Evolutionary conservation across 2,888 invertebrate species (phyloP).

Genomic region (Scaptomyza parva): DNA sequence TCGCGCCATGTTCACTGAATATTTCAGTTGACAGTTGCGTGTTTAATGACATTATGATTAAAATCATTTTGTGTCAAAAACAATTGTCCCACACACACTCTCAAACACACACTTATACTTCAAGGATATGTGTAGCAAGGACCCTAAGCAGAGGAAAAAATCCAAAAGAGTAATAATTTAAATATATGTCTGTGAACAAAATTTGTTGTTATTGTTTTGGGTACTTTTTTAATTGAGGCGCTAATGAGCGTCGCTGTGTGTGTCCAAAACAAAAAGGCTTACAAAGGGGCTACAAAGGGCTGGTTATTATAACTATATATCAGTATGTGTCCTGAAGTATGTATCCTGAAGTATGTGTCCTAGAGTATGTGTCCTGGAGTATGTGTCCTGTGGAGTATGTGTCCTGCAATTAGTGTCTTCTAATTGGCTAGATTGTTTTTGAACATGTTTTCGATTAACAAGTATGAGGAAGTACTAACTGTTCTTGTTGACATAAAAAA

Average conservation of each 20-base stretch:
- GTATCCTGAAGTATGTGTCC: conserved; percentile 22
- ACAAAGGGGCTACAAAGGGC: conserved; percentile 48
- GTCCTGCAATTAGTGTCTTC: conserved; percentile 22
- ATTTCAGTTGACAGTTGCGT: conserved; percentile 68
- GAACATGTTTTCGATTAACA: conserved; percentile 19
- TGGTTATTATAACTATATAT: neutral
- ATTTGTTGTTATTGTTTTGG: conserved; percentile 50
- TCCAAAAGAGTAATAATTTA: conserved; percentile 1
- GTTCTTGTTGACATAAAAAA: conserved; percentile 9
- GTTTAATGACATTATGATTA: conserved; percentile 79
- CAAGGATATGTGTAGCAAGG: conserved; percentile 37
- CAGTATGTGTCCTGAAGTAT: conserved; percentile 17
- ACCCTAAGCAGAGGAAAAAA: conserved; percentile 4
- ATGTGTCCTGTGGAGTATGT: conserved; percentile 9
- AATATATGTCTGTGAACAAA: conserved; percentile 18
- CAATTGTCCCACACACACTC: conserved; percentile 64
- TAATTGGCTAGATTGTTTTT: conserved; percentile 58
- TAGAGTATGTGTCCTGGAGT: conserved; percentile 23
- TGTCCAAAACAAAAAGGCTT: conserved; percentile 48
- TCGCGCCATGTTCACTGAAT: conserved; percentile 60
- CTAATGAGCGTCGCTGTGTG: conserved; percentile 63
- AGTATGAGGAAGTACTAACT: neutral
- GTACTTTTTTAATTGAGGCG: conserved; percentile 56
- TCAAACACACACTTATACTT: conserved; percentile 40
- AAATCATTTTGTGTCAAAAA: conserved; percentile 78